Conservation (phyloP, 1,140 invertebrate species). For the Cepaea nemoralis region DNA sequence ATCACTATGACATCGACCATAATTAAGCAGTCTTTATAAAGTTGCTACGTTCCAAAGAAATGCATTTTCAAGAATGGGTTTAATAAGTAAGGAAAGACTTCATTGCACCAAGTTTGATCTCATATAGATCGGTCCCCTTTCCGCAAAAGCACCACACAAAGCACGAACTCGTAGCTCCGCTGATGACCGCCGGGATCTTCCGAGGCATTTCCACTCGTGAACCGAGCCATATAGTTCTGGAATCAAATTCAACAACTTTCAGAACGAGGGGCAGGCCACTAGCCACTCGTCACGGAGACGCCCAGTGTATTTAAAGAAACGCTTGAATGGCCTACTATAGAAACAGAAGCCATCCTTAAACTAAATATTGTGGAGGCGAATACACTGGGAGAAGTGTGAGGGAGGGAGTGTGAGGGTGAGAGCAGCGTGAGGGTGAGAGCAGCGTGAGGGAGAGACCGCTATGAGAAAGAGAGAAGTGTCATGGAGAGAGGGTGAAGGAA, state of each 20-base stretch:
- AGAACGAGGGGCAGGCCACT: not conserved
- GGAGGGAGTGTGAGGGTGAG: not conserved
- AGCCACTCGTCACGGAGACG: not conserved
- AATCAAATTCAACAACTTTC: not conserved
- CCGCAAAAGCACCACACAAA: too few species aligned
- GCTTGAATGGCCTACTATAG: not conserved
- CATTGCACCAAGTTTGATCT: too few species aligned
- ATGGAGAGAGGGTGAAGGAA: not conserved
- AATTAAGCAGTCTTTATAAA: too few species aligned
- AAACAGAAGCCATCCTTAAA: not conserved
- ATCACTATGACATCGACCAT: too few species aligned
- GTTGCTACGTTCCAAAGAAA: too few species aligned
- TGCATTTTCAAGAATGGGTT: too few species aligned
- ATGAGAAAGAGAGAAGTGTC: not conserved
- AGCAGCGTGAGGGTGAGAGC: not conserved
- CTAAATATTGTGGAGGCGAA: not conserved
- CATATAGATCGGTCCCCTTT: too few species aligned
- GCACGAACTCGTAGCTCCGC: too few species aligned
- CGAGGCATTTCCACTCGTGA: too few species aligned
- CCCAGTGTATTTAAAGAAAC: not conserved
- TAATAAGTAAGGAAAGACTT: too few species aligned
- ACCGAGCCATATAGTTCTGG: not conserved
- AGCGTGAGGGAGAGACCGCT: not conserved
- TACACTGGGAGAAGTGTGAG: not conserved
- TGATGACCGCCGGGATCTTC: too few species aligned